These are phyloP conservation scores for Aspidiotus rigidus DNA, from an alignment of 2,888 invertebrate genomes.

Conservation along the genomic window DNA sequence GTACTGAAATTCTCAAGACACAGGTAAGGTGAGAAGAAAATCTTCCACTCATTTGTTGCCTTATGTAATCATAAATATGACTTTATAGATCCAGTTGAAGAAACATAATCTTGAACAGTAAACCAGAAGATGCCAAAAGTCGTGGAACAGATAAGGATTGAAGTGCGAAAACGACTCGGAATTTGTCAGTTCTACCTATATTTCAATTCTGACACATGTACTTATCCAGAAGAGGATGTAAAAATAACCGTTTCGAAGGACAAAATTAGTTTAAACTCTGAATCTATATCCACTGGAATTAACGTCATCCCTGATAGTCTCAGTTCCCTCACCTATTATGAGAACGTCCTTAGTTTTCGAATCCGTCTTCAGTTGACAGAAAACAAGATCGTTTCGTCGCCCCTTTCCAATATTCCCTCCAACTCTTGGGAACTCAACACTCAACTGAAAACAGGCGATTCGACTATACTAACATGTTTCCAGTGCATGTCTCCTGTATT, in stretches of 20 bases:
- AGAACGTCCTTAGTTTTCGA: constrained; percentile 10
- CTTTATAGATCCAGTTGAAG: too few species aligned
- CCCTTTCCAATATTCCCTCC: background rate
- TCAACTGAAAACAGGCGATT: constrained; percentile 1
- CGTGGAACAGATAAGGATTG: constrained; percentile 19
- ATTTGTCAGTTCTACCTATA: constrained; percentile 25
- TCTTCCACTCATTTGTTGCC: too few species aligned
- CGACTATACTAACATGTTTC: background rate
- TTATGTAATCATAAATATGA: too few species aligned
- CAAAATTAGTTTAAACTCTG: background rate
- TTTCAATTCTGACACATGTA: background rate
- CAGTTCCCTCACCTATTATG: constrained; percentile 11
- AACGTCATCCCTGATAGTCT: constrained; percentile 8
- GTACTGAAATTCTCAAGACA: too few species aligned
- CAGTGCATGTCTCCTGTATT: constrained; percentile 5
- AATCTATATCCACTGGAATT: constrained; percentile 4
- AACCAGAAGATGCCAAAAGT: too few species aligned
- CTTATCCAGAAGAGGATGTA: background rate
- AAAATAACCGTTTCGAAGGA: background rate
- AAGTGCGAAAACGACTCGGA: constrained; percentile 14
- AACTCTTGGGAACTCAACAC: background rate
- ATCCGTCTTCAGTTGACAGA: background rate
- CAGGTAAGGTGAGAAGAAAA: too few species aligned
- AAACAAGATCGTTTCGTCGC: background rate
- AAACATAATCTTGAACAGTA: too few species aligned